phyloP scores from a whole-genome alignment of 2,113 vertebrate species.

The Alligator sinensis region DNA sequence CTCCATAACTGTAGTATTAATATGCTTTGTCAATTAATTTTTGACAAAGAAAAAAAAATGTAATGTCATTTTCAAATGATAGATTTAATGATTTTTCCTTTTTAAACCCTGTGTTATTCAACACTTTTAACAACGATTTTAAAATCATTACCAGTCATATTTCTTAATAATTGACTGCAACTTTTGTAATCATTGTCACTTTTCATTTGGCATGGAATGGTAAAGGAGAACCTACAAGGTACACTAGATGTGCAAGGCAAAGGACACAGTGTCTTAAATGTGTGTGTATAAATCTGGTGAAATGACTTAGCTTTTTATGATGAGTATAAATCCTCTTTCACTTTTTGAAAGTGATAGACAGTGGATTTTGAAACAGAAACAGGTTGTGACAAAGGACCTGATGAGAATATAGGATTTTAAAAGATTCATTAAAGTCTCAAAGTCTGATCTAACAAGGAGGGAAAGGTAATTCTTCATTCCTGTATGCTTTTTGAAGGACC shows the following conservation, averaged over 20 bases:
- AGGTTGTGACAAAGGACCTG: conserved; percentile 53
- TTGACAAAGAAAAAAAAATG: conserved; percentile 65
- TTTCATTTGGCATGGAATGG: conserved; percentile 64
- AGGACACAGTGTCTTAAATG: conserved; percentile 62
- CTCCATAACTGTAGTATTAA: conserved; percentile 58
- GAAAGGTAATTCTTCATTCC: conserved; percentile 40
- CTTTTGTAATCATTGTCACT: conserved; percentile 64
- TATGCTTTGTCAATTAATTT: conserved; percentile 65
- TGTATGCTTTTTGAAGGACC: conserved; percentile 55
- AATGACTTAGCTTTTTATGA: conserved; percentile 57
- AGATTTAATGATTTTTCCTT: conserved; percentile 62
- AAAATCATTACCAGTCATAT: conserved; percentile 61
- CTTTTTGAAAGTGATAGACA: conserved; percentile 50
- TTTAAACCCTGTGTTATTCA: conserved; percentile 39
- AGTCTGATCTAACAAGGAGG: conserved; percentile 33
- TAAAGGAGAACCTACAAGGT: conserved; percentile 40
- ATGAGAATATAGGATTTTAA: conserved; percentile 14
- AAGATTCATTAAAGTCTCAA: conserved; percentile 38
- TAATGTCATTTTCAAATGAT: conserved; percentile 69
- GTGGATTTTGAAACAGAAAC: conserved; percentile 57
- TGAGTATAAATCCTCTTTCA: conserved; percentile 58
- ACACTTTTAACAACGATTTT: conserved; percentile 59
- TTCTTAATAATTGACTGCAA: conserved; percentile 72
- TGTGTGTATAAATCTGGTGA: conserved; percentile 47
- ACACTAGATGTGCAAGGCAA: conserved; percentile 44